Evolutionary conservation across 2,797 vertebrate genomes (phyloP).

Genomic region (Sus cebifrons): DNA sequence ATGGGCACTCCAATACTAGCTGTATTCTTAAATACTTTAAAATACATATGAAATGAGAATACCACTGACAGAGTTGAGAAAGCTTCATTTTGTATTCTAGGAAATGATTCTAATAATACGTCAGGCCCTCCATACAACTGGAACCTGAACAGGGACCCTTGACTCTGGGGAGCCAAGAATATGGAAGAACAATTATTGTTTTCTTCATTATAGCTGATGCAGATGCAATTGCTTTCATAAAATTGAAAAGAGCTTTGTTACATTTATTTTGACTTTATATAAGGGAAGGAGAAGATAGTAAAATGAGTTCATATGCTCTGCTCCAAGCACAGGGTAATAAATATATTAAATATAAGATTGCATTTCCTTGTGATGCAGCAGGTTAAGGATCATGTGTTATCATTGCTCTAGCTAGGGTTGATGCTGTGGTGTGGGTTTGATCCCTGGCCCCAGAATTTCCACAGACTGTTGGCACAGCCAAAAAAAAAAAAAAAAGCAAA

Average conservation of each 20-base stretch:
- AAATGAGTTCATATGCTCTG: background rate
- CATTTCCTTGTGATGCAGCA: too few species aligned
- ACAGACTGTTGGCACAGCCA: too few species aligned
- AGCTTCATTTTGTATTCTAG: background rate
- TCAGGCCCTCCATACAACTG: background rate
- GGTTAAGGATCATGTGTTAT: too few species aligned
- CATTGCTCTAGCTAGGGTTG: too few species aligned
- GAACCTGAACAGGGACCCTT: background rate
- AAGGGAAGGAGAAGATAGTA: background rate
- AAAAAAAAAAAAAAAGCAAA: too few species aligned
- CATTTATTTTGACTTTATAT: constrained; percentile 16
- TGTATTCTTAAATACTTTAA: background rate
- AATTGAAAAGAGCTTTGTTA: background rate
- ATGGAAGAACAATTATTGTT: background rate
- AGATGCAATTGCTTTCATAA: background rate
- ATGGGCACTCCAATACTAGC: background rate
- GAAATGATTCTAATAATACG: background rate
- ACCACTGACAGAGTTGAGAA: background rate
- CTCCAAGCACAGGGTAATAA: background rate
- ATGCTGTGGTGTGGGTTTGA: too few species aligned
- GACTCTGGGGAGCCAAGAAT: background rate
- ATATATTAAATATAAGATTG: background rate
- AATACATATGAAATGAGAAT: background rate
- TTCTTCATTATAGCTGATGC: background rate
- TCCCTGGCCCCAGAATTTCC: too few species aligned